phyloP scores from a whole-genome alignment of 2,888 invertebrate genomes.

The Aplocera efformata region DNA sequence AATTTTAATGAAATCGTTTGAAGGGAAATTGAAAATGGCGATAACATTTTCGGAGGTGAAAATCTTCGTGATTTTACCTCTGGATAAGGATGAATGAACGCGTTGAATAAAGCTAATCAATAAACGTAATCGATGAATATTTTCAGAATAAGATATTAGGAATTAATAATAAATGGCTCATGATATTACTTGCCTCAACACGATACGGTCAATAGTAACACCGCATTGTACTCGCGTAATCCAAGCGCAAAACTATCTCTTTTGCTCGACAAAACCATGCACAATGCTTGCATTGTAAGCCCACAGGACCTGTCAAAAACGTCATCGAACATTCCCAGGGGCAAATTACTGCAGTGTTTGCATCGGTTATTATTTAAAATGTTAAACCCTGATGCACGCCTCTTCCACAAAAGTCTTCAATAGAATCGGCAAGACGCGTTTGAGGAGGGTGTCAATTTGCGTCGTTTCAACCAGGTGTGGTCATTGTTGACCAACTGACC shows the following conservation, averaged over 20 bases:
- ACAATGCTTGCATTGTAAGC: conserved; percentile 53
- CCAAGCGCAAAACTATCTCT: conserved; percentile 48
- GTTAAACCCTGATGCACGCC: conserved; percentile 63
- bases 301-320: conserved; percentile 69
- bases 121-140: no score
- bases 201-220: conserved; percentile 27
- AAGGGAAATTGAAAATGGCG: conserved; percentile 41
- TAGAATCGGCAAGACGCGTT: conserved; percentile 52
- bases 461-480: conserved; percentile 64
- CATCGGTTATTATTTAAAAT: conserved; percentile 58
- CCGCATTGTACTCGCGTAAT: conserved; percentile 38
- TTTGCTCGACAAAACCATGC: conserved; percentile 43
- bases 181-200: conserved; percentile 20
- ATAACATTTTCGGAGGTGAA: conserved; percentile 11
- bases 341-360: conserved; percentile 71
- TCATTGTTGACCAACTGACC: conserved; percentile 74
- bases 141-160: no score
- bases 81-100: background rate
- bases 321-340: conserved; percentile 65
- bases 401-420: conserved; percentile 59
- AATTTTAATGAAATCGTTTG: conserved; percentile 55
- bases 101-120: no score
- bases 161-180: conserved; percentile 9
- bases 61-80: background rate
- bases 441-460: conserved; percentile 70